phyloP scores from a whole-genome alignment of 2,797 vertebrate species.

The Pseudopleuronectes americanus region DNA sequence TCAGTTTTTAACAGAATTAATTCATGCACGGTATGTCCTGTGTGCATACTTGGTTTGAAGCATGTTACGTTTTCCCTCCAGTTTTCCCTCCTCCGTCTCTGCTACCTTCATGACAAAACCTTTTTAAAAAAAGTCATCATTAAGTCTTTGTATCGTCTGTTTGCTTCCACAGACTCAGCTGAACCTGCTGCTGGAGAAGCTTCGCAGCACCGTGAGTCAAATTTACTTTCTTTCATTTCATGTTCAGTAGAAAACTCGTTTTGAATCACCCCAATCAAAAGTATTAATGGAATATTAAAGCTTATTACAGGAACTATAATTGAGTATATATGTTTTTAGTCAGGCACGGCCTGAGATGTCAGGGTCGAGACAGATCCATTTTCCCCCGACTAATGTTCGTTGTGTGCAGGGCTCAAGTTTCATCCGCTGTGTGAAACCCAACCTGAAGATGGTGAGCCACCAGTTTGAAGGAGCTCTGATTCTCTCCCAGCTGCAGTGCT shows the following conservation, averaged over 20 bases:
- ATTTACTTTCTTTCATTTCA: background rate
- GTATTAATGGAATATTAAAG: background rate
- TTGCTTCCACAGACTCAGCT: slow-evolving; percentile 91
- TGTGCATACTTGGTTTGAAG: background rate
- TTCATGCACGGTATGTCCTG: background rate
- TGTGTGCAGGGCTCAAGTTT: slow-evolving; percentile 94
- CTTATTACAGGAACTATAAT: background rate
- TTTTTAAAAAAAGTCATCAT: slow-evolving; percentile 18
- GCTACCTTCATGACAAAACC: background rate
- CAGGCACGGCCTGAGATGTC: background rate
- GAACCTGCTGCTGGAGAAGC: slow-evolving; percentile 96
- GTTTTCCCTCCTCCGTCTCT: background rate
- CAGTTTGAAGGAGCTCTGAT: slow-evolving; percentile 98
- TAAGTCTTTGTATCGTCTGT: slow-evolving; percentile 32
- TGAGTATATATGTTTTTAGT: background rate
- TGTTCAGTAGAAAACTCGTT: background rate
- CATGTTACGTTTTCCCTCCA: background rate
- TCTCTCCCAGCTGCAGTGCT: slow-evolving; percentile 98
- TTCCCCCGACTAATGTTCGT: slow-evolving; percentile 20
- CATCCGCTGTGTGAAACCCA: slow-evolving; percentile 98
- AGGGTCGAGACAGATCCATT: background rate
- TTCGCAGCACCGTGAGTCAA: slow-evolving; percentile 95
- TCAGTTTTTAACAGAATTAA: too few relatives aligned
- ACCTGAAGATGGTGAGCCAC: slow-evolving; percentile 98
- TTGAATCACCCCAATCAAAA: background rate